Evolutionary conservation across 2,797 vertebrate species (phyloP).

Genomic region (Esox masquinongy): DNA sequence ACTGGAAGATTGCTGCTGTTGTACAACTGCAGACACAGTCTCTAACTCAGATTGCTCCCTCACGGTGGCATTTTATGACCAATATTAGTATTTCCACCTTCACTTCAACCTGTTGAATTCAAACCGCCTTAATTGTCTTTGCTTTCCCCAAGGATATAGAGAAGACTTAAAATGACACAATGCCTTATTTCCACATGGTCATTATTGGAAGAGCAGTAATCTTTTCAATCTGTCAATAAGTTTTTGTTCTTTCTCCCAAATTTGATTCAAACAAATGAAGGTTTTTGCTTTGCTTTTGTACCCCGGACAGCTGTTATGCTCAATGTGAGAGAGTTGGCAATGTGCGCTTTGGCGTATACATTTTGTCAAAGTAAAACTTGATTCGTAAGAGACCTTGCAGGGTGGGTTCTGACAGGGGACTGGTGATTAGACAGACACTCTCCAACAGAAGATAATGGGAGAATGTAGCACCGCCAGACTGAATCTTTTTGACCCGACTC

Average conservation of each 20-base stretch:
- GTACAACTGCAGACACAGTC: background rate
- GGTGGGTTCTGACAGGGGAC: background rate
- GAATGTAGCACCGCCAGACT: background rate
- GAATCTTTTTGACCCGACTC: background rate
- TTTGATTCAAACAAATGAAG: background rate
- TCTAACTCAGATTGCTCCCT: background rate
- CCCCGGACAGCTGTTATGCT: slow-evolving; percentile 1
- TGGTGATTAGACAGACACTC: background rate
- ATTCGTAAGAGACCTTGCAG: too few relatives aligned
- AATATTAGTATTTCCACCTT: background rate
- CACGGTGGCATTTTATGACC: background rate
- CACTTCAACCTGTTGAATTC: background rate
- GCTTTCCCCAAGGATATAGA: background rate
- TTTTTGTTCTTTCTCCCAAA: background rate
- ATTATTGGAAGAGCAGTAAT: background rate
- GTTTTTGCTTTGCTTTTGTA: background rate
- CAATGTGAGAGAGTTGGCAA: slow-evolving; percentile 9
- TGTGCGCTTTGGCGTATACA: background rate
- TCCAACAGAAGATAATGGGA: background rate
- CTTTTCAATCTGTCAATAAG: background rate
- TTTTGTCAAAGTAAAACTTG: slow-evolving; percentile 18
- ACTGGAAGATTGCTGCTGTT: background rate
- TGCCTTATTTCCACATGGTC: background rate
- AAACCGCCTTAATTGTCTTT: background rate
- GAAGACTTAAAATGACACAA: background rate